Evolutionary conservation across 2,113 vertebrate species (phyloP).

Genomic region (Pantherophis guttatus): DNA sequence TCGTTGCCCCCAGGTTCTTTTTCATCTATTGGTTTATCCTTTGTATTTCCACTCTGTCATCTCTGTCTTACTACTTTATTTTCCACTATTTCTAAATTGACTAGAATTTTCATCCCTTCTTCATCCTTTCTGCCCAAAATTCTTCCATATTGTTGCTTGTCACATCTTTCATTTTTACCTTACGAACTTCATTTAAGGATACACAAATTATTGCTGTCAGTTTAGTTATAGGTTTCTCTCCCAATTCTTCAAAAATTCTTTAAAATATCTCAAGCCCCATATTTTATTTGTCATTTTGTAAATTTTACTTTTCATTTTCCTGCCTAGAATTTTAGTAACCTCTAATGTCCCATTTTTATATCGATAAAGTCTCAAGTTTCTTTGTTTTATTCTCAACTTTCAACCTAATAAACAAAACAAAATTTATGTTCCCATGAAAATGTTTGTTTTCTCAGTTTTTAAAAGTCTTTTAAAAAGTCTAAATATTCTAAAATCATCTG

Average conservation of each 20-base stretch:
- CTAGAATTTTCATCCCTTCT: neutral
- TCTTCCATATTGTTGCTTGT: neutral
- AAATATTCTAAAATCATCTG: neutral
- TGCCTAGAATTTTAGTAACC: neutral
- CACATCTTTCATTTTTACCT: neutral
- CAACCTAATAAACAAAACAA: neutral
- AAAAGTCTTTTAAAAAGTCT: neutral
- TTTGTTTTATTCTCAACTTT: neutral
- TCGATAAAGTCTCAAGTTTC: neutral
- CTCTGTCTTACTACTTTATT: neutral
- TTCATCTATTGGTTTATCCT: neutral
- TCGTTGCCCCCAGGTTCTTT: neutral
- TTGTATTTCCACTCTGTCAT: neutral
- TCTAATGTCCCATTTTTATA: neutral
- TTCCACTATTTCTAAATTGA: neutral
- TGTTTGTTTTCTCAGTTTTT: neutral
- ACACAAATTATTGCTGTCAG: neutral
- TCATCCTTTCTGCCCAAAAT: neutral
- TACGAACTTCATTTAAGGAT: neutral
- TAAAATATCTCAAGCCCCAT: neutral
- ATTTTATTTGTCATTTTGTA: neutral
- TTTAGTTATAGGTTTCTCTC: neutral
- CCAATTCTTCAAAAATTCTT: neutral
- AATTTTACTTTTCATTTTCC: neutral
- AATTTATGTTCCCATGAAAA: neutral